These are phyloP conservation scores for Pelmatolapia mariae DNA, from an alignment of 2,113 vertebrate genomes.

Conservation along the genomic window DNA sequence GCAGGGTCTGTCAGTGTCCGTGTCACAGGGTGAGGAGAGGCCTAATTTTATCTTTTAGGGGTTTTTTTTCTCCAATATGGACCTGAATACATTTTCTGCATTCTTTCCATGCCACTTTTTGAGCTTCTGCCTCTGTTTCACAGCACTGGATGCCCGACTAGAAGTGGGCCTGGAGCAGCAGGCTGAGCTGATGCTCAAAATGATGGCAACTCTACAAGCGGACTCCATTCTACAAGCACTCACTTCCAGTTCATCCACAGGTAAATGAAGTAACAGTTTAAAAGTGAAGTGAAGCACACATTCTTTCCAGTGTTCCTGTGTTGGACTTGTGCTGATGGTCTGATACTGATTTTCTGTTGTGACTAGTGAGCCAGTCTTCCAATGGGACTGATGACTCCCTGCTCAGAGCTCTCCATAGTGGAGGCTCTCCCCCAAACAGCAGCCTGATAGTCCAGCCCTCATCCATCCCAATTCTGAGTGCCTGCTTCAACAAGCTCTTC, in stretches of 20 bases:
- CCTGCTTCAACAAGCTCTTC: constrained; percentile 99
- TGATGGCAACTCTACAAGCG: constrained; percentile 98
- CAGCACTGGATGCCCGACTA: constrained; percentile 93
- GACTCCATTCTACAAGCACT: constrained; percentile 96
- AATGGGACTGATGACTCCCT: constrained; percentile 94
- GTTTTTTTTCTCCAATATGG: accelerated
- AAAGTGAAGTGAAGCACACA: neutral
- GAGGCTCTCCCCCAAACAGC: constrained; percentile 72
- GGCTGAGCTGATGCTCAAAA: constrained; percentile 97
- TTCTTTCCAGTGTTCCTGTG: neutral
- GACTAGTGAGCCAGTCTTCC: constrained; percentile 83
- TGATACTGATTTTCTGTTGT: neutral
- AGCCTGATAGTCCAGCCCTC: constrained; percentile 84
- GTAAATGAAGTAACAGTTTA: constrained; percentile 52
- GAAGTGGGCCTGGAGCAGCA: constrained; percentile 98
- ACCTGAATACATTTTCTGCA: neutral
- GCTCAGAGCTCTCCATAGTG: constrained; percentile 83
- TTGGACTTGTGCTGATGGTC: neutral
- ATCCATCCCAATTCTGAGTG: constrained; percentile 92
- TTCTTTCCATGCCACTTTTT: neutral
- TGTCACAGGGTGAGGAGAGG: constrained; percentile 86
- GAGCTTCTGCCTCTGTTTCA: neutral
- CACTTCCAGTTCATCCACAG: constrained; percentile 87
- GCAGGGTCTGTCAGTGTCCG: constrained; percentile 90
- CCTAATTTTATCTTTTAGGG: neutral